A percentile compares a stretch with the other conserved stretches of the same genome.
These are phyloP conservation scores for Chelon labrosus DNA, from an alignment of 2,797 vertebrate genomes.

Conservation along the genomic window DNA sequence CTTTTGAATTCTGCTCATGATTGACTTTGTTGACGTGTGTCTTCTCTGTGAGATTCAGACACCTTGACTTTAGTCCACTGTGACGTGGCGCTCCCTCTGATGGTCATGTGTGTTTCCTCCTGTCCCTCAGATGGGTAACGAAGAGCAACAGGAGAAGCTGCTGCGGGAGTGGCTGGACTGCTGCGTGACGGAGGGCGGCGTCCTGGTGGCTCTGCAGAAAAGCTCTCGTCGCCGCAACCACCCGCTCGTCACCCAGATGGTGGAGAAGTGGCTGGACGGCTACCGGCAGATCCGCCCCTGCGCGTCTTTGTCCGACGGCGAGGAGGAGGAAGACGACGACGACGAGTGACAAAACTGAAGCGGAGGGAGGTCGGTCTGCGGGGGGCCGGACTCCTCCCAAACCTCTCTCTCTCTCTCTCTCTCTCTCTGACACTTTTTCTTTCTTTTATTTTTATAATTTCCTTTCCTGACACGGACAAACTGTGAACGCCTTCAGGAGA, in stretches of 20 bases:
- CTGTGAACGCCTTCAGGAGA: slow-evolving; percentile 77
- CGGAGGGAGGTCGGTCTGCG: slow-evolving; percentile 6
- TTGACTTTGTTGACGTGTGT: not conserved
- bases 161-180: slow-evolving; percentile 98
- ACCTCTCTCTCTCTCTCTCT: too few species aligned
- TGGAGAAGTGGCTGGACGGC: slow-evolving; percentile 98
- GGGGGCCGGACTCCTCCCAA: slow-evolving; percentile 50
- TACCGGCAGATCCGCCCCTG: slow-evolving; percentile 96
- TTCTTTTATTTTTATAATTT: slow-evolving; percentile 22
- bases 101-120: not conserved
- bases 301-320: slow-evolving; percentile 93
- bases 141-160: slow-evolving; percentile 97
- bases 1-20: not conserved
- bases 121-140: slow-evolving; percentile 91
- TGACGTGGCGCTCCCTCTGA: slow-evolving; percentile 26
- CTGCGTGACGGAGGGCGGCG: slow-evolving; percentile 96
- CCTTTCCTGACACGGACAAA: slow-evolving; percentile 78
- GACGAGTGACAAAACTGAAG: slow-evolving; percentile 88
- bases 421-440: slow-evolving; percentile 28
- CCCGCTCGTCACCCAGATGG: slow-evolving; percentile 97
- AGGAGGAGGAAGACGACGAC: slow-evolving; percentile 97
- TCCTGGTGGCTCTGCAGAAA: slow-evolving; percentile 95
- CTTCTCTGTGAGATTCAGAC: not conserved
- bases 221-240: slow-evolving; percentile 95
- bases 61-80: too few species aligned